A percentile compares a stretch with the other conserved stretches of the same genome.
These are phyloP conservation scores for Drosophila austrosaltans DNA, from an alignment of 2,888 invertebrate species.

Conservation along the genomic window DNA sequence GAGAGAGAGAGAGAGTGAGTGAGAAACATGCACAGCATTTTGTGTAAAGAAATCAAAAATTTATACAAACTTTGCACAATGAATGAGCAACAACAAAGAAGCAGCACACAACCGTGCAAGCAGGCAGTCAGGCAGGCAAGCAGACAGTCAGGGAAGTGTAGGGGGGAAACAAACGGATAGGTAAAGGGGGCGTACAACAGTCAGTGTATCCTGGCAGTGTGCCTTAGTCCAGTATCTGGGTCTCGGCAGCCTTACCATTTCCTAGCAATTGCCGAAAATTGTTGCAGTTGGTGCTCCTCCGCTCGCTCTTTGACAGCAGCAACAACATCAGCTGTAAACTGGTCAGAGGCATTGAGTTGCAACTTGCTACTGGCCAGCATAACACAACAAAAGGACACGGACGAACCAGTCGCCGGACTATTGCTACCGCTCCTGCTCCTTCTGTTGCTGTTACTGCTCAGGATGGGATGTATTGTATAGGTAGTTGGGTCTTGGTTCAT, in stretches of 20 bases:
- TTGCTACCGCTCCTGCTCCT: slow-evolving; percentile 39
- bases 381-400: slow-evolving; percentile 57
- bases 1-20: not conserved
- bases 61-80: slow-evolving; percentile 79
- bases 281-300: slow-evolving; percentile 59
- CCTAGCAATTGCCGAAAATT: slow-evolving; percentile 77
- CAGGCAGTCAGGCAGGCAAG: slow-evolving; percentile 19
- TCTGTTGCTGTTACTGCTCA: slow-evolving; percentile 42
- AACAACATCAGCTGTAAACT: slow-evolving; percentile 30
- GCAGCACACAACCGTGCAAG: slow-evolving; percentile 33
- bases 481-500: slow-evolving; percentile 39
- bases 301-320: slow-evolving; percentile 55
- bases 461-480: slow-evolving; percentile 53
- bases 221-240: slow-evolving; percentile 32
- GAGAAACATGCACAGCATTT: slow-evolving; percentile 78
- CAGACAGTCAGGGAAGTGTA: not conserved
- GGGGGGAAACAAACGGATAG: not conserved
- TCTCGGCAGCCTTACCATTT: slow-evolving; percentile 49
- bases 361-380: slow-evolving; percentile 29
- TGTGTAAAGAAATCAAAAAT: slow-evolving; percentile 80
- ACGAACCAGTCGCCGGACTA: slow-evolving; percentile 48
- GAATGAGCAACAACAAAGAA: slow-evolving; percentile 75
- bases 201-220: slow-evolving; percentile 49
- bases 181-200: not conserved
- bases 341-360: slow-evolving; percentile 39